Evolutionary conservation across 2,888 invertebrate species (phyloP).

Genomic region (Melanchra persicariae): DNA sequence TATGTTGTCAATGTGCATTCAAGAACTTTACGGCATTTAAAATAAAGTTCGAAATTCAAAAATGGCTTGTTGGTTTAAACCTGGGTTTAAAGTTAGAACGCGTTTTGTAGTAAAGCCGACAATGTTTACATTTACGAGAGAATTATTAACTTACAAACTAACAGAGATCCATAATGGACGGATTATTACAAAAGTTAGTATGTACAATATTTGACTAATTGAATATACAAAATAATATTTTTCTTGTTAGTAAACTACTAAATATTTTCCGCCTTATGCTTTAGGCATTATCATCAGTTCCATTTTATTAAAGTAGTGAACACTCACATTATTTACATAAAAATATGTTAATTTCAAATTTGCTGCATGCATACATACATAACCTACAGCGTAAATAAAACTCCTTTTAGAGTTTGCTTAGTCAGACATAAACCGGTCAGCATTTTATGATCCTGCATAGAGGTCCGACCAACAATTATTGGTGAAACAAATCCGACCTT

Average conservation of each 20-base stretch:
- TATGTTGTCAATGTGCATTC: too few species aligned
- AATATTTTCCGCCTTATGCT: background rate
- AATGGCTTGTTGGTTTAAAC: too few species aligned
- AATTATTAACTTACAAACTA: slow-evolving; percentile 45
- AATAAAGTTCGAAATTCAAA: too few species aligned
- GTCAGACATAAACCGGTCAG: too few species aligned
- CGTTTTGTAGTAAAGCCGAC: too few species aligned
- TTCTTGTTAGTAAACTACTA: slow-evolving; percentile 56
- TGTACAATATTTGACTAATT: slow-evolving; percentile 69
- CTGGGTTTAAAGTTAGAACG: too few species aligned
- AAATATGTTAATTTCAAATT: background rate
- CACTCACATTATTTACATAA: slow-evolving; percentile 6
- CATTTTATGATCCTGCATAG: too few species aligned
- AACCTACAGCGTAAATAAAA: too few species aligned
- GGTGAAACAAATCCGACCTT: too few species aligned
- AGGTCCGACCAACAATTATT: too few species aligned
- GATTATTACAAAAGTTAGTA: slow-evolving; percentile 67
- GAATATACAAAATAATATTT: slow-evolving; percentile 59
- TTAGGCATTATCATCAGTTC: slow-evolving; percentile 21
- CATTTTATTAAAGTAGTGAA: background rate
- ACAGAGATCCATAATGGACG: slow-evolving; percentile 71
- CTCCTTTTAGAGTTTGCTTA: too few species aligned
- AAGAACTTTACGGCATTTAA: too few species aligned
- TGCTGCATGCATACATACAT: background rate
- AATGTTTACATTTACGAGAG: slow-evolving; percentile 56